Evolutionary conservation across 2,888 invertebrate genomes (phyloP), one percentile per base, ranked within the genome.

Genomic region (Melikaiella ostensackeni): DNA sequence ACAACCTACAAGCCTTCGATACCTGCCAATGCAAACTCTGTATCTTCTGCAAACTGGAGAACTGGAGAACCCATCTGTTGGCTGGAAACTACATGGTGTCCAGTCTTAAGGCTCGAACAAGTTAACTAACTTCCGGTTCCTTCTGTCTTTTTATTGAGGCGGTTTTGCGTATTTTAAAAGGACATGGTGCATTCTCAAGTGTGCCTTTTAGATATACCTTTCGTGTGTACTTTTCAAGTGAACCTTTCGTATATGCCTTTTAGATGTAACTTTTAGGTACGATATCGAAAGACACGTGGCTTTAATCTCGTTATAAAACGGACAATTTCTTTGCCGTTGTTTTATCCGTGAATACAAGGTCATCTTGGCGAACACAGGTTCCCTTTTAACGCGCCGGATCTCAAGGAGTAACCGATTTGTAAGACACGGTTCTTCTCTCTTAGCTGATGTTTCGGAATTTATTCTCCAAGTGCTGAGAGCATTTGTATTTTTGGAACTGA

Each of bases 1-100:
- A 85, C 85, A 84, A 83, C 84, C 85, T 87, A 85, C 86, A 84
- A 83, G 82, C 81, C 79, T 86, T 86, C 86, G 85, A 86, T 83
- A 84, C 78, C 82, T 85, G 84, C 83, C 85, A 82, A 86, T 86
- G 83, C 84, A 81, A 81, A 84, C 83, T 83, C 85, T 83, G 84
- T 82, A 84, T 83, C 80, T 55, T 64, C 57, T 57, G 57, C 24
- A 59, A 27, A 24, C 59, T 59, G 59, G 13, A 59, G 13, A 59
- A 24, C 42, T 42, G 42, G 42, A 42, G 42, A 42, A 42, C 42
- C 42, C 16, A 42, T 42, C 42, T 42, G 38, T 38, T 13, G 42
- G 5, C 42, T 42, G 16, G 42, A 16, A 16, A 42, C 42, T 27
- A 24, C 24, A 16, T 59, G 16, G 27, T 27, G 11, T 24, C 16